phyloP scores from a whole-genome alignment of 2,797 vertebrate genomes.

The Pseudomugil tenellus region DNA sequence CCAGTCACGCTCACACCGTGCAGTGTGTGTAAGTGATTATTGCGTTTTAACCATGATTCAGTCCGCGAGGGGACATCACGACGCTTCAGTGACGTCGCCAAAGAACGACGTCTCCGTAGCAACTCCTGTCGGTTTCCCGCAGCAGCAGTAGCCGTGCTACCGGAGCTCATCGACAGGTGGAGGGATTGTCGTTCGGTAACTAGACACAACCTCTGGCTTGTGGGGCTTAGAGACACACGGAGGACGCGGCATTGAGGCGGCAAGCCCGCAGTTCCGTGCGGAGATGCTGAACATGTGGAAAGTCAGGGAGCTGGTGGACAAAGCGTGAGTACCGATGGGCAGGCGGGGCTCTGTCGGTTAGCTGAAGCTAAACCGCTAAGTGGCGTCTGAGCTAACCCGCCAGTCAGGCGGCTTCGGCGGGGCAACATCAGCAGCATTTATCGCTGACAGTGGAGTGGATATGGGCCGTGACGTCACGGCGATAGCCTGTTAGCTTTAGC shows the following conservation, averaged over 20 bases:
- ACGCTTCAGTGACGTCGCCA: slow-evolving; percentile 72
- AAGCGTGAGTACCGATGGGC: slow-evolving; percentile 91
- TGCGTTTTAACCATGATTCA: background rate
- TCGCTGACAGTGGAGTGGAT: slow-evolving; percentile 44
- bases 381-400: slow-evolving; percentile 41
- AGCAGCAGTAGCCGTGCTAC: slow-evolving; percentile 39
- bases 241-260: slow-evolving; percentile 74
- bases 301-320: slow-evolving; percentile 97
- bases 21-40: background rate
- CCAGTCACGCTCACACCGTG: background rate
- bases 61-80: background rate
- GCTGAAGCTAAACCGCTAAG: slow-evolving; percentile 44
- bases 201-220: slow-evolving; percentile 61
- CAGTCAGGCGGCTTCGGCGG: slow-evolving; percentile 38
- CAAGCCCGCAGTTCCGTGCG: slow-evolving; percentile 69
- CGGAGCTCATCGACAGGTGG: slow-evolving; percentile 27
- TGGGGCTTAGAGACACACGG: slow-evolving; percentile 61
- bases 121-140: slow-evolving; percentile 75
- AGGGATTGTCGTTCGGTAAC: slow-evolving; percentile 53
- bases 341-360: slow-evolving; percentile 26
- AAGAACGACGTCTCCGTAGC: slow-evolving; percentile 78
- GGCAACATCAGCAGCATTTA: slow-evolving; percentile 63
- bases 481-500: slow-evolving; percentile 61
- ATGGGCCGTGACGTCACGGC: slow-evolving; percentile 78
- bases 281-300: slow-evolving; percentile 98